Conservation (phyloP, 2,888 invertebrate genomes). For the Euzetes globulus region DNA sequence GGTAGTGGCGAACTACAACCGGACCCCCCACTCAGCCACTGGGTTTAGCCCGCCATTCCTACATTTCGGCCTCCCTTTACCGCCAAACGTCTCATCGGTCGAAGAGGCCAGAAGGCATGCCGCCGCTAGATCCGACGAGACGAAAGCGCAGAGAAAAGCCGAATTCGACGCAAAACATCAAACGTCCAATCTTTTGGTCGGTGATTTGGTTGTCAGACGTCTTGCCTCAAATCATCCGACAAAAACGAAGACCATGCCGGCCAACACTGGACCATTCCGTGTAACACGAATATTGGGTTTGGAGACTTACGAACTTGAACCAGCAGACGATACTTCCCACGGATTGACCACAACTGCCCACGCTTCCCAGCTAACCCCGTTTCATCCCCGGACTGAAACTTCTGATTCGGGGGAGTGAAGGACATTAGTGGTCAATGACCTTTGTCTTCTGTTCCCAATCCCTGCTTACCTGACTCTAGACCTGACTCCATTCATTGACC, state of each 20-base stretch:
- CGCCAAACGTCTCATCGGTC: neutral
- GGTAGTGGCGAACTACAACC: neutral
- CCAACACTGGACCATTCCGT: neutral
- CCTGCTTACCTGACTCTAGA: too few relatives aligned
- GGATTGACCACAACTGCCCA: too few relatives aligned
- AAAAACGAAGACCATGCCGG: neutral
- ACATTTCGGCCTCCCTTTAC: neutral
- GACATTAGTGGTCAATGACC: too few relatives aligned
- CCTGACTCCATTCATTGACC: too few relatives aligned
- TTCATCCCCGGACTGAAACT: too few relatives aligned
- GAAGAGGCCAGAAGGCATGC: neutral
- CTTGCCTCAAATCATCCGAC: neutral
- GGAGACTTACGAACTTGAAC: neutral
- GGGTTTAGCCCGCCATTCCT: conserved; percentile 15
- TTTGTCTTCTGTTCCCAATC: too few relatives aligned
- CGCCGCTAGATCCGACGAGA: neutral
- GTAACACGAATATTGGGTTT: neutral
- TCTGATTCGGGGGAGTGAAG: too few relatives aligned
- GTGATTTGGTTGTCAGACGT: neutral
- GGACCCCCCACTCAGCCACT: conserved; percentile 21
- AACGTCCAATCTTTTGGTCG: neutral
- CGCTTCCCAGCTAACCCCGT: too few relatives aligned
- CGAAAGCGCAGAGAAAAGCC: neutral
- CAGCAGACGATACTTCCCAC: too few relatives aligned
- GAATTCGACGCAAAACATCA: too few relatives aligned